Evolutionary conservation across 2,113 vertebrate genomes (phyloP).

Genomic region (Crotalus helleri): DNA sequence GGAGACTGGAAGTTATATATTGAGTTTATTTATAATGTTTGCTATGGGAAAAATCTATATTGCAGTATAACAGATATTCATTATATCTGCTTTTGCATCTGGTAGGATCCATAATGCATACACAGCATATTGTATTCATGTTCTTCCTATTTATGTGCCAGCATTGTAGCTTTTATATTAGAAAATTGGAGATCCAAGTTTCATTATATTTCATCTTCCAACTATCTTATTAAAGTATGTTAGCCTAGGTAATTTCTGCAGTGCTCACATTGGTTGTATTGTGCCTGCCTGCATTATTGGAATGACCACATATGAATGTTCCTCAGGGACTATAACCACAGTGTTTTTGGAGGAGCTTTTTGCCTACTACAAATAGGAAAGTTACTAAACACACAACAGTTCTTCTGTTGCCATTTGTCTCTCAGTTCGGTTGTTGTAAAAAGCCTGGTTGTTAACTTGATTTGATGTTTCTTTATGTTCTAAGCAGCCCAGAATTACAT

Average conservation of each 20-base stretch:
- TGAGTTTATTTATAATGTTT: conserved; percentile 21
- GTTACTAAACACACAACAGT: background rate
- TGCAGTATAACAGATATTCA: conserved; percentile 12
- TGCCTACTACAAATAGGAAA: background rate
- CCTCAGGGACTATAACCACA: background rate
- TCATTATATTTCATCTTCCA: conserved; percentile 10
- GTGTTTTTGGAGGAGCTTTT: background rate
- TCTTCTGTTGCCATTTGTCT: background rate
- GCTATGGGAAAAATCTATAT: conserved; percentile 6
- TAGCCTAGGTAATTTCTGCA: background rate
- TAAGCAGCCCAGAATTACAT: background rate
- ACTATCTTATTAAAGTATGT: conserved; percentile 25
- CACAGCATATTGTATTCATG: background rate
- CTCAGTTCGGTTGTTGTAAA: background rate
- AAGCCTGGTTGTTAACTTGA: background rate
- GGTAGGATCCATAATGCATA: conserved; percentile 7
- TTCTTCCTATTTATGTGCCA: conserved; percentile 13
- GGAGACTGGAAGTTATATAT: background rate
- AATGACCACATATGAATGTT: background rate
- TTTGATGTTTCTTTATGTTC: background rate
- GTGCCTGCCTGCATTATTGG: background rate
- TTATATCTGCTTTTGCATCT: conserved; percentile 13
- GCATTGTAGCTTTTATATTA: conserved; percentile 4
- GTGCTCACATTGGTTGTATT: background rate
- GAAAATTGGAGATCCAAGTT: background rate